Evolutionary conservation across 2,888 invertebrate genomes (phyloP).

Genomic region (Linnaemya tessellans): DNA sequence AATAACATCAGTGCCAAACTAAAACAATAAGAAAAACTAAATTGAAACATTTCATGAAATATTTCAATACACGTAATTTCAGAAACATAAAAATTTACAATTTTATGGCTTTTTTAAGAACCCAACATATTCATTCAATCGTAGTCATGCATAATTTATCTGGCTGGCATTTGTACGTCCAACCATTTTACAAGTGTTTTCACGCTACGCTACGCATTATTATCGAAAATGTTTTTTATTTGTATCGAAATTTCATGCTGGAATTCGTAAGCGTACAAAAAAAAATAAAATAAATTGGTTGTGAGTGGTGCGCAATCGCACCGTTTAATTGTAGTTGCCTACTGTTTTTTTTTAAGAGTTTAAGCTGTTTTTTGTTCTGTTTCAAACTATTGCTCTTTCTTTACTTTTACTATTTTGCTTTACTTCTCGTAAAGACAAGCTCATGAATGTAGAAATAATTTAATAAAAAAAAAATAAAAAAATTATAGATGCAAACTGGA

Average conservation of each 20-base stretch:
- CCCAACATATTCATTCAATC: background rate
- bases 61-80: slow-evolving; percentile 77
- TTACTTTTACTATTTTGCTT: slow-evolving; percentile 17
- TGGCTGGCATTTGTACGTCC: background rate
- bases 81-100: slow-evolving; percentile 79
- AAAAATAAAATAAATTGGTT: slow-evolving; percentile 2
- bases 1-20: background rate
- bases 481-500: no score
- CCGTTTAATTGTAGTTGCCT: slow-evolving; percentile 44
- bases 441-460: no score
- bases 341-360: background rate
- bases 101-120: slow-evolving; percentile 14
- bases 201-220: slow-evolving; percentile 53
- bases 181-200: slow-evolving; percentile 29
- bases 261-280: slow-evolving; percentile 35
- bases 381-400: slow-evolving; percentile 2
- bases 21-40: background rate
- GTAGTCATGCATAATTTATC: slow-evolving; percentile 48
- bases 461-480: no score
- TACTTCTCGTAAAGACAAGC: no score
- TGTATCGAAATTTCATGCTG: slow-evolving; percentile 24
- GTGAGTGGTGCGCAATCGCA: slow-evolving; percentile 31
- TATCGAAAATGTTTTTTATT: background rate
- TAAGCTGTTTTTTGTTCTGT: background rate
- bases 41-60: slow-evolving; percentile 49